phyloP scores from a whole-genome alignment of 2,888 invertebrate species.

The Conops quadrifasciatus region DNA sequence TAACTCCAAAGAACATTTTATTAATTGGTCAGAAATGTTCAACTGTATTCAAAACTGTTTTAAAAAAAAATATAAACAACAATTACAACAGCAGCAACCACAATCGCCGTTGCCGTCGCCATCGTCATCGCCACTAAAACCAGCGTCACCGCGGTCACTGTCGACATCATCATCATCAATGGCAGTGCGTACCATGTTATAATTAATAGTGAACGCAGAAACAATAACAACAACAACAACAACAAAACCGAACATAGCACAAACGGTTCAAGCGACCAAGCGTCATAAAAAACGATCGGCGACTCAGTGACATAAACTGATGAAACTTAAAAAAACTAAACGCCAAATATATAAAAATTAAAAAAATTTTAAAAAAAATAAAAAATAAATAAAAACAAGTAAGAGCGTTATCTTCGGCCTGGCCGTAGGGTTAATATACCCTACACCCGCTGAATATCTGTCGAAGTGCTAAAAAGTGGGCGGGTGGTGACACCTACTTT shows the following conservation, averaged over 20 bases:
- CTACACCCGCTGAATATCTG: no score
- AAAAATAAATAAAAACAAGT: conserved; percentile 18
- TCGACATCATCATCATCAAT: no score
- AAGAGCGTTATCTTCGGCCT: no score
- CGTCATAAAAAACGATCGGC: no score
- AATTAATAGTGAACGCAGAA: background rate
- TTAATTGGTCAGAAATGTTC: conserved; percentile 24
- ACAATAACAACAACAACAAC: conserved; percentile 8
- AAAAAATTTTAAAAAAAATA: background rate
- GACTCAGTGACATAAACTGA: background rate
- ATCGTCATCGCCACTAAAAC: background rate
- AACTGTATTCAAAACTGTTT: background rate
- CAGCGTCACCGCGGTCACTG: background rate
- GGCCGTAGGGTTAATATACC: no score
- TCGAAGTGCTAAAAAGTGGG: no score
- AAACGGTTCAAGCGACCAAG: background rate
- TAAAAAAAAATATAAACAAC: conserved; percentile 20
- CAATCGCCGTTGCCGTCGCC: background rate
- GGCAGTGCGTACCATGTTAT: no score
- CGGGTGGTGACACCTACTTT: no score
- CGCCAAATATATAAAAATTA: no score
- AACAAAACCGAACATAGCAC: background rate
- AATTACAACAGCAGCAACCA: background rate
- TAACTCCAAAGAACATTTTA: background rate
- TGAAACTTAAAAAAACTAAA: no score